Evolutionary conservation across 2,888 invertebrate genomes (phyloP).

Genomic region (Cryptosula pallasiana): DNA sequence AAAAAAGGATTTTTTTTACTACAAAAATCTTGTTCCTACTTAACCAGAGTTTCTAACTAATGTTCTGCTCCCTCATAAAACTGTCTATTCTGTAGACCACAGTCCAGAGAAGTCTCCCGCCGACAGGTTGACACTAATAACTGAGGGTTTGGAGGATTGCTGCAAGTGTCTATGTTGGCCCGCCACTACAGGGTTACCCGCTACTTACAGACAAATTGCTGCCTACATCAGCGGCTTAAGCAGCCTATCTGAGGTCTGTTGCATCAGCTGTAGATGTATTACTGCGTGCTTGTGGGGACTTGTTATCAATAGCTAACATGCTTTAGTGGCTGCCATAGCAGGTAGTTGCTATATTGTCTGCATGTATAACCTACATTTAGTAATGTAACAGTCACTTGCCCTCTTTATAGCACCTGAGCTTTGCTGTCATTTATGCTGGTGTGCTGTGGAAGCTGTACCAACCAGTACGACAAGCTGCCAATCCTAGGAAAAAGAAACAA

Average conservation of each 20-base stretch:
- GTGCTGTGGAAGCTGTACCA: constrained; percentile 12
- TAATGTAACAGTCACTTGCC: no score
- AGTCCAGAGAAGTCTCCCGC: neutral
- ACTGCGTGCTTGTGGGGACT: no score
- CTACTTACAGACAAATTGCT: neutral
- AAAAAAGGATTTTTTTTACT: no score
- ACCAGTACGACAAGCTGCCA: constrained; percentile 4
- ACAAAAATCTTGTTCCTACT: no score
- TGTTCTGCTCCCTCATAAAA: no score
- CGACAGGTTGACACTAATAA: neutral
- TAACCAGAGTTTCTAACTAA: no score
- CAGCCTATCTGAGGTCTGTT: neutral
- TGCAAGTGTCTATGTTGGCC: neutral
- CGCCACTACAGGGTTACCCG: neutral
- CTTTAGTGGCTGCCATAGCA: no score
- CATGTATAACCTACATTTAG: no score
- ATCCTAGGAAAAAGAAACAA: constrained; percentile 16
- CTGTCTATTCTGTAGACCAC: neutral
- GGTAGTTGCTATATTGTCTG: no score
- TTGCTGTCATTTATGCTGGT: neutral
- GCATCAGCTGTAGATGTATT: no score
- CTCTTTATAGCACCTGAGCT: constrained; percentile 10
- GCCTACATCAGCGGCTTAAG: neutral
- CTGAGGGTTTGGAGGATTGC: neutral
- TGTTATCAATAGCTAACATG: no score